phyloP scores from a whole-genome alignment of 30 jellyfish, hydroid and myxozoan species.

The Hydractinia symbiolongicarpus region DNA sequence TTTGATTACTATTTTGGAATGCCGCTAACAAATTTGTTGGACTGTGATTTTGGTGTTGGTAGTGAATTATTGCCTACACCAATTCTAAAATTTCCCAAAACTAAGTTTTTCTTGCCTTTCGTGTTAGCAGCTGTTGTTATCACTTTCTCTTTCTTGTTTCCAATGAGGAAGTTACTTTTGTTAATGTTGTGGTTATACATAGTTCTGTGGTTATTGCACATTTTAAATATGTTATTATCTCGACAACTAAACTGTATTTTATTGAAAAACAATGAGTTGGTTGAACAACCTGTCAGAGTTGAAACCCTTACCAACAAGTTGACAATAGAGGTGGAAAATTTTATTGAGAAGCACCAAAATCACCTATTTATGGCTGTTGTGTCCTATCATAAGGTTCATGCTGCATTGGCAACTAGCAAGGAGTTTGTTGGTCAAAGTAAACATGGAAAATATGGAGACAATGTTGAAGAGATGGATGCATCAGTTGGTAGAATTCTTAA shows the following conservation, averaged over 20 bases:
- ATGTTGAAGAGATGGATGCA: constrained; percentile 78
- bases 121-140: not conserved
- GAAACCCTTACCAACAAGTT: constrained; percentile 40
- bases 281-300: constrained; percentile 59
- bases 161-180: not conserved
- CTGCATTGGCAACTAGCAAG: constrained; percentile 33
- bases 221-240: not conserved
- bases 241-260: constrained; percentile 41
- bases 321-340: constrained; percentile 45
- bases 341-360: constrained; percentile 37
- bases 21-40: constrained; percentile 54
- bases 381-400: constrained; percentile 66
- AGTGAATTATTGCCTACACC: not conserved
- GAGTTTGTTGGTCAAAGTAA: constrained; percentile 51
- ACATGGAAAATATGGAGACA: constrained; percentile 80
- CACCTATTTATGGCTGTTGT: constrained; percentile 42
- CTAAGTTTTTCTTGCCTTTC: not conserved
- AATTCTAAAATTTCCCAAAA: not conserved
- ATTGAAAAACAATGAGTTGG: constrained; percentile 52
- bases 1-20: constrained; percentile 73
- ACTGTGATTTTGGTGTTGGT: constrained; percentile 27
- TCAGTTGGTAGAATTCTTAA: constrained; percentile 60
- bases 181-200: not conserved
- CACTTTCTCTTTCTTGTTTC: not conserved
- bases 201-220: constrained; percentile 1